Conservation (phyloP, 2,888 invertebrate species). For the Lithosia quadra region DNA sequence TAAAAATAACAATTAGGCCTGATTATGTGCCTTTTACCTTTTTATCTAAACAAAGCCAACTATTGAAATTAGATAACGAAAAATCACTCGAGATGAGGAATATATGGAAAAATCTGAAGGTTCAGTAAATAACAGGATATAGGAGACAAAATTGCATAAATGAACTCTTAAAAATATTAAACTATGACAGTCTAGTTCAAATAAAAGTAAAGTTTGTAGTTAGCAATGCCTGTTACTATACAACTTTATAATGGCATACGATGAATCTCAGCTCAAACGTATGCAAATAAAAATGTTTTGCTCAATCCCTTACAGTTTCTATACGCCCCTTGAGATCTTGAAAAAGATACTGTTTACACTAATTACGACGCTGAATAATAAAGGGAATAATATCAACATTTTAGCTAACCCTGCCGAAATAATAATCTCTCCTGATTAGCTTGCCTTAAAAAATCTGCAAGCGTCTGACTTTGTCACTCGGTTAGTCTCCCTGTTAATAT, state of each 20-base stretch:
- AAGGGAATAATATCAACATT: slow-evolving; percentile 6
- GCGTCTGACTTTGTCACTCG: slow-evolving; percentile 69
- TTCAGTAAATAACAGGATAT: no score
- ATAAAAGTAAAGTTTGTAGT: no score
- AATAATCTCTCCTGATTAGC: slow-evolving; percentile 35
- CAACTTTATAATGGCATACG: background rate
- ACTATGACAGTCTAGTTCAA: no score
- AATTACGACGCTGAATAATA: slow-evolving; percentile 5
- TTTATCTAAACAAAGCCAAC: no score
- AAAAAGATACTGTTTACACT: slow-evolving; percentile 19
- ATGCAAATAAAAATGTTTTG: background rate
- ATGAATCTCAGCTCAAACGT: background rate
- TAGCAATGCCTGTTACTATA: background rate
- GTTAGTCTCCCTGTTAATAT: slow-evolving; percentile 78
- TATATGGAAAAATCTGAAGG: no score
- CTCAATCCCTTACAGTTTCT: background rate
- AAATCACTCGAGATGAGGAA: no score
- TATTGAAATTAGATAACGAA: no score
- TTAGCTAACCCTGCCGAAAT: slow-evolving; percentile 21
- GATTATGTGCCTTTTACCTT: no score
- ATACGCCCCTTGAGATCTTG: background rate
- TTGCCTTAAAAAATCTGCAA: slow-evolving; percentile 43
- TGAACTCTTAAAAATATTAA: no score
- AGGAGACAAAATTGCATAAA: no score
- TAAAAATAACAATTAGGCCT: no score